Base-by-base conservation (phyloP, 2,888 invertebrate genomes). In the Agonopterix subpropinquella region DNA sequence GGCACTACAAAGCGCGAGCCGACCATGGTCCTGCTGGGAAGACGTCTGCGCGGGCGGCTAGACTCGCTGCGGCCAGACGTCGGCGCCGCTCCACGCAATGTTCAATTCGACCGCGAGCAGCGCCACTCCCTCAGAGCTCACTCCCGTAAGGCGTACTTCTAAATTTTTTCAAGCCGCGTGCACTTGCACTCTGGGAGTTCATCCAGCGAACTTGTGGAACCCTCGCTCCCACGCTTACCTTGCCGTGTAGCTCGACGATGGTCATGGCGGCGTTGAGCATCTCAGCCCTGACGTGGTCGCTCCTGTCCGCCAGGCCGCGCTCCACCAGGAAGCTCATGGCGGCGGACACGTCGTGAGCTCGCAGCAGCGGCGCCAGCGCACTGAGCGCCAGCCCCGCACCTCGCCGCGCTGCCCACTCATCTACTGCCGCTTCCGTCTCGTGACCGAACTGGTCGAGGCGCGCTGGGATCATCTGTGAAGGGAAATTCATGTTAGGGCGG, bases 191-290 rank as follows among this genome's bases (percentile, higher is more conserved):
- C 7, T 28, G 28, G 28, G 28, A 28, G 28, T 18, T 18, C 18
- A 18, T 4, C 18, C 3, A 4, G 2, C 2, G 2, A 5, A 5
- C 28, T 28, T 28, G 5, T 18, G 18, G 18, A 18, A 18, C 18
- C 18, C 7, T 28, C 28, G 28, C 28, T 28, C 28, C 28, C 28
- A 28, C 10, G 47, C 48, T 28, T 50, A 93, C 94, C 89, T 97
- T 97, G 36, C 99, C 99, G 80, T 99, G 98, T 48, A 95, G 87
- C 72, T 98, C 95, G 2, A 99, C 96, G 53, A 96, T 92, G 45
- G 94, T 94, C 58, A 98, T 91, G n/a, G 98, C 98, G 10, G 98
- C 97, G 56, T 93, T 93, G 50, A 98, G 89, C 98, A 99, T 98
- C 77, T 96, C 93, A 28, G 93, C 94, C 48, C 97, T 91, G 13